Base-by-base conservation (phyloP, 1,140 invertebrate species). In the Drosophila quadrilineata region DNA sequence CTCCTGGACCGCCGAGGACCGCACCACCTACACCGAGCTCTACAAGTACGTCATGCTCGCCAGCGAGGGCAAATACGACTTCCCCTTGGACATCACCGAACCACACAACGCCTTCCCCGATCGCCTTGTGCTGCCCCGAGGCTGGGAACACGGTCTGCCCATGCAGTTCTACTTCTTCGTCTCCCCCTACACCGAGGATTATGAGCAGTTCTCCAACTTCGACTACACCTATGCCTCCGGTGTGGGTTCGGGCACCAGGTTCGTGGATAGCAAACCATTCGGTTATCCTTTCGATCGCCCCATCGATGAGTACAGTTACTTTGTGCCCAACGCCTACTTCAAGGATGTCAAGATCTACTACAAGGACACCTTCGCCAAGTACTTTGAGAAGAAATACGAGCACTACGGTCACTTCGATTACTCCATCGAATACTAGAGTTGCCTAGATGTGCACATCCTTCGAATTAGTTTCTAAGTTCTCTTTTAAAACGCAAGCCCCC, bases 81-180 rank as follows among this genome's bases (percentile, higher is more conserved):
- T 92, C 62, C 87, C 91, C 8, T 89, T 91, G 73, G 91, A 91
- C 72, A 76, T 90, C 8, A 89, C 77, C 21, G 90, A 92, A 71
- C 90, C 91, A 56, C 85, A 85, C 71, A 92, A 91, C 64, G 91
- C 92, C 38, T 93, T 92, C 90, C 93, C 93, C 31, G 90, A 91
- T 63, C 91, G 93, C 48, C 79, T 93, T 22, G 65, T 92, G 17
- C 77, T 93, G 17, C 93, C 93, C 17, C 92, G 92, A 43, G 93
- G 93, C 41, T 92, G 87, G 52, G 88, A 90, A 22, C 91, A 91
- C 58, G 94, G 94, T 46, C 90, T 92, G 80, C 90, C 92, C 22
- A 93, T 92, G 90, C 91, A 93, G 58, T 82, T 95, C 41, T 94
- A 91, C 76, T 90, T 92, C 41, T 82, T 90, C 9, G 89, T 93